These are phyloP conservation scores for Propithecus deckenii DNA, from an alignment of 2,797 vertebrate species.

Conservation along the genomic window DNA sequence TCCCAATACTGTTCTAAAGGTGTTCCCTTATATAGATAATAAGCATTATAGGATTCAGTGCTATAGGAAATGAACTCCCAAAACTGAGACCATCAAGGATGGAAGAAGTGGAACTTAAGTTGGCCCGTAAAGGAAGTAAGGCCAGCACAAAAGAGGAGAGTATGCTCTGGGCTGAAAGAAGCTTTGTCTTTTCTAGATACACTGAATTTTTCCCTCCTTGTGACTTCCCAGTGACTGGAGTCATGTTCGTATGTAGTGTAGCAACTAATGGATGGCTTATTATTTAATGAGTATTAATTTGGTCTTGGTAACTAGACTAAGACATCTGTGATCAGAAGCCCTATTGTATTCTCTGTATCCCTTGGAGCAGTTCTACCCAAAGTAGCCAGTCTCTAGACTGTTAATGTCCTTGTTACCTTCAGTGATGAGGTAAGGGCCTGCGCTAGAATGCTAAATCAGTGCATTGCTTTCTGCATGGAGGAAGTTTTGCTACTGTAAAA, in stretches of 20 bases:
- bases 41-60: not conserved
- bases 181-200: not conserved
- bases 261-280: not conserved
- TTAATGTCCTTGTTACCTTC: not conserved
- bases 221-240: not conserved
- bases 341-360: not conserved
- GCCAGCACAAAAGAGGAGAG: not conserved
- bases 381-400: constrained; percentile 3
- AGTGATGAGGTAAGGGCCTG: not conserved
- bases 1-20: not conserved
- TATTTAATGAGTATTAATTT: not conserved
- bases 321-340: not conserved
- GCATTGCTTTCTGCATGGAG: not conserved
- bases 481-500: not conserved
- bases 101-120: not conserved
- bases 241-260: not conserved
- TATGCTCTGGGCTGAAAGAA: not conserved
- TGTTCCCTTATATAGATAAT: not conserved
- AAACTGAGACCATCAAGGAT: not conserved
- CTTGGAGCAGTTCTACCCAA: not conserved
- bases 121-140: not conserved
- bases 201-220: not conserved
- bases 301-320: not conserved
- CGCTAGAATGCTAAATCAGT: not conserved
- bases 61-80: not conserved